phyloP scores from a whole-genome alignment of 2,113 vertebrate species.

The Sisor rabdophorus region DNA sequence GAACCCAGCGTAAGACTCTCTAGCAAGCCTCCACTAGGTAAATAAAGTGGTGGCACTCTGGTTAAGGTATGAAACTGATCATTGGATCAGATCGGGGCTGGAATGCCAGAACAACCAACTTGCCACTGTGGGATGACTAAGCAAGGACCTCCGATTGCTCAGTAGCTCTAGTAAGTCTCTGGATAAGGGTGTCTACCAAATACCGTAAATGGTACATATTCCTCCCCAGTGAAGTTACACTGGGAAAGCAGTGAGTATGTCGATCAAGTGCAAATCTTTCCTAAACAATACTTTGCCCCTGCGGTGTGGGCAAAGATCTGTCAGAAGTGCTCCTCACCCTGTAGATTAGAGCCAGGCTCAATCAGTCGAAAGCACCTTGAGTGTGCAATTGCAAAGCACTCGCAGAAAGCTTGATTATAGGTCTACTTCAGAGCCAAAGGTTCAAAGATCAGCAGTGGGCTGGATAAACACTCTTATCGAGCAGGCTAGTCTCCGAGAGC shows the following conservation, averaged over 20 bases:
- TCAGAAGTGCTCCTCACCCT: slow-evolving; percentile 7
- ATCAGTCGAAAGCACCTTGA: slow-evolving; percentile 35
- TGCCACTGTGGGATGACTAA: too few relatives aligned
- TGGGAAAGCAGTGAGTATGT: background rate
- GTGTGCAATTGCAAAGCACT: slow-evolving; percentile 25
- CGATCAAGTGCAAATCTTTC: slow-evolving; percentile 10
- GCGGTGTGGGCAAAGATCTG: slow-evolving; percentile 7
- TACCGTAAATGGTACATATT: too few relatives aligned
- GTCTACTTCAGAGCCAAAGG: slow-evolving; percentile 24
- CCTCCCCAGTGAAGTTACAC: background rate
- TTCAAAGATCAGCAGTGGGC: slow-evolving; percentile 28
- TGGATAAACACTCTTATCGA: slow-evolving; percentile 26
- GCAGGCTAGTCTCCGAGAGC: background rate
- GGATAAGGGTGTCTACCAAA: too few relatives aligned
- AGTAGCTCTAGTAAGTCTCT: too few relatives aligned
- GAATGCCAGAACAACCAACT: too few relatives aligned
- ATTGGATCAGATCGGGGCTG: too few relatives aligned
- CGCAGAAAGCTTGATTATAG: slow-evolving; percentile 30
- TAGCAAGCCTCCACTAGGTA: too few relatives aligned
- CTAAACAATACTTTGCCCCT: slow-evolving; percentile 19
- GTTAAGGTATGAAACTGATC: too few relatives aligned
- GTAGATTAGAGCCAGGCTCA: slow-evolving; percentile 35
- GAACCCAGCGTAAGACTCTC: too few relatives aligned
- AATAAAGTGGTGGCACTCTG: too few relatives aligned
- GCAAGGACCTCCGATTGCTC: too few relatives aligned